Conservation (phyloP, 2,797 vertebrate species). For the Sarcoramphus papa region DNA sequence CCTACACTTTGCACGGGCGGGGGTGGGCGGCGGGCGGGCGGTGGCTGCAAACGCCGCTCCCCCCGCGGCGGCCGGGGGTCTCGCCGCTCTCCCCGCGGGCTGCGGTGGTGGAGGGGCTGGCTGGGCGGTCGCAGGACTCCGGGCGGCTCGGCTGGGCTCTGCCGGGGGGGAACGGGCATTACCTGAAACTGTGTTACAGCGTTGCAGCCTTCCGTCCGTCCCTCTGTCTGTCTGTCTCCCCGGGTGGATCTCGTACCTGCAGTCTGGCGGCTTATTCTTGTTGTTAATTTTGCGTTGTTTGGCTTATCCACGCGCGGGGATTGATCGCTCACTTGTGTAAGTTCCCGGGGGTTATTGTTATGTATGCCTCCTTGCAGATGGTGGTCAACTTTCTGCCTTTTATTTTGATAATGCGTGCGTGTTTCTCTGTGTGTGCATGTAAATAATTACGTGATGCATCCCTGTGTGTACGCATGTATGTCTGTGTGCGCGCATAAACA, state of each 20-base stretch:
- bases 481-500: neutral
- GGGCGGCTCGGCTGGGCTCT: constrained; percentile 18
- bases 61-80: constrained; percentile 7
- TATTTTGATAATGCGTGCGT: neutral
- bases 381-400: constrained; percentile 71
- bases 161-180: constrained; percentile 53
- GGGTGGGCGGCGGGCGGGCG: constrained; percentile 31
- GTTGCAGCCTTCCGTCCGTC: constrained; percentile 25
- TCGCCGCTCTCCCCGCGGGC: constrained; percentile 29
- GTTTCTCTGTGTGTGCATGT: neutral
- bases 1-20: constrained; percentile 57
- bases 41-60: constrained; percentile 3
- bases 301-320: constrained; percentile 18
- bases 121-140: constrained; percentile 4
- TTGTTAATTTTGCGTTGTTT: constrained; percentile 48
- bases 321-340: constrained; percentile 58
- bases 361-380: constrained; percentile 35
- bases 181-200: constrained; percentile 77
- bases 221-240: neutral
- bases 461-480: neutral
- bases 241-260: constrained; percentile 32
- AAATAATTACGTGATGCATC: neutral
- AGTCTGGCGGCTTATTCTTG: neutral
- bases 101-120: constrained; percentile 32
- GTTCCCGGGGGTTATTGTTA: constrained; percentile 55